Conservation (phyloP, 1,140 invertebrate species). For the Bursaphelenchus mucronatus region DNA sequence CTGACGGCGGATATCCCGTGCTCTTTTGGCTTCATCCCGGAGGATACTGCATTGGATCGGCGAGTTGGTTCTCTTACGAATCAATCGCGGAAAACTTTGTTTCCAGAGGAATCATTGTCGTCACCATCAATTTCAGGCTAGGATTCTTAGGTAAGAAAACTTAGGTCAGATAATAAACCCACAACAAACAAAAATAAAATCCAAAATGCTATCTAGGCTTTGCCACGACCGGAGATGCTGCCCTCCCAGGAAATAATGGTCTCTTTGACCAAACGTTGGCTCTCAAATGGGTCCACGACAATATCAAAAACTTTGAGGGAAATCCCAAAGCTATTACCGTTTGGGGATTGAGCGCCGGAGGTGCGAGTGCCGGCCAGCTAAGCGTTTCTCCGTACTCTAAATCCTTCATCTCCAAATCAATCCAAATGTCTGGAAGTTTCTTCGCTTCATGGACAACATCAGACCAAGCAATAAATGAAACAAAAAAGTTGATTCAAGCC, state of each 20-base stretch:
- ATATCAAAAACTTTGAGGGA: neutral
- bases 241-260: neutral
- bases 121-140: conserved; percentile 1
- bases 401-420: conserved; percentile 6
- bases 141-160: neutral
- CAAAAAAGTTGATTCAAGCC: conserved; percentile 10
- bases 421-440: conserved; percentile 11
- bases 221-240: neutral
- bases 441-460: conserved; percentile 19
- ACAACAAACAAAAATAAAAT: neutral
- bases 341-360: conserved; percentile 2
- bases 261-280: neutral
- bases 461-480: neutral
- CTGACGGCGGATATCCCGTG: neutral
- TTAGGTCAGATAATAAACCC: neutral
- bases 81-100: neutral
- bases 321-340: neutral
- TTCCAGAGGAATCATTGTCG: conserved; percentile 1
- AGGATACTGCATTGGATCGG: neutral
- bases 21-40: neutral
- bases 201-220: neutral
- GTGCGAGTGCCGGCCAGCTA: conserved; percentile 1
- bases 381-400: no score
- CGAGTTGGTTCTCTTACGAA: neutral
- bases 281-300: neutral